These are phyloP conservation scores for Cepaea nemoralis DNA, from an alignment of 1,140 invertebrate genomes.

Conservation along the genomic window DNA sequence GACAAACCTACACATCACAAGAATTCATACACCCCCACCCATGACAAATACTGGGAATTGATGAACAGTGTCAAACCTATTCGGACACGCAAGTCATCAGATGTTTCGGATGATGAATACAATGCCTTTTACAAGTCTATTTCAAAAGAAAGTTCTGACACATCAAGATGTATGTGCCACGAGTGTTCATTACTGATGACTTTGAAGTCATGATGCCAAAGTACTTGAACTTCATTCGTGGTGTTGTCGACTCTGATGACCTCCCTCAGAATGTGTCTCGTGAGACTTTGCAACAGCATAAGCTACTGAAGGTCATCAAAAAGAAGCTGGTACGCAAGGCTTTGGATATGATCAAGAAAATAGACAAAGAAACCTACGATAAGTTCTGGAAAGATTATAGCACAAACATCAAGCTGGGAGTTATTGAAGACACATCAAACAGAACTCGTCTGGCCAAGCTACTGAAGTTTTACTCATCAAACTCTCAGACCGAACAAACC, in stretches of 20 bases:
- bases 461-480: too few relatives aligned
- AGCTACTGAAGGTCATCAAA: slow-evolving; percentile 98
- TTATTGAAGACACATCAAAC: too few relatives aligned
- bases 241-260: slow-evolving; percentile 99
- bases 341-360: slow-evolving; percentile 98
- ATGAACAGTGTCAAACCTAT: slow-evolving; percentile 97
- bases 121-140: too few relatives aligned
- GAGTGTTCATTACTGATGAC: slow-evolving; percentile 99
- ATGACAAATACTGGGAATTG: slow-evolving; percentile 97
- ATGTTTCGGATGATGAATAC: too few relatives aligned
- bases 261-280: slow-evolving; percentile 97
- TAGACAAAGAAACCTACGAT: slow-evolving; percentile 90
- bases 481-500: too few relatives aligned
- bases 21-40: too few relatives aligned
- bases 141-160: too few relatives aligned
- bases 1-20: too few relatives aligned
- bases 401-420: too few relatives aligned
- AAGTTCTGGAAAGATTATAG: slow-evolving; percentile 99
- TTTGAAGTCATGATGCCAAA: slow-evolving; percentile 99
- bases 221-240: slow-evolving; percentile 93
- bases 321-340: slow-evolving; percentile 98
- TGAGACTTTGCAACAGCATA: slow-evolving; percentile 96
- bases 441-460: too few relatives aligned
- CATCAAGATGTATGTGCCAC: slow-evolving; percentile 94
- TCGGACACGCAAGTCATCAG: slow-evolving; percentile 96